Conservation (phyloP, 2,888 invertebrate species). For the Spodoptera littoralis region DNA sequence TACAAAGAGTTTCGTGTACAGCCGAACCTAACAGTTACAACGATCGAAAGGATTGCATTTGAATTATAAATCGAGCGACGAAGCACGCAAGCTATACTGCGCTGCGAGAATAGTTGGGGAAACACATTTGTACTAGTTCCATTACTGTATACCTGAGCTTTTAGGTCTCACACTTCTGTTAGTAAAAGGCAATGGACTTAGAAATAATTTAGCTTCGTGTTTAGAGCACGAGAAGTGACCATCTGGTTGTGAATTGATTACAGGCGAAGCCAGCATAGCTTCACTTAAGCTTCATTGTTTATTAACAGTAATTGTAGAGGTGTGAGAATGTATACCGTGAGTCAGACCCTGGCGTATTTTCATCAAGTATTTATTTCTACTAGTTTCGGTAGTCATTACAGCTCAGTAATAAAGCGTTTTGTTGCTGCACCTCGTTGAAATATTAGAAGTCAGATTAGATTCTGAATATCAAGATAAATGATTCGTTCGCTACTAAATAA, state of each 20-base stretch:
- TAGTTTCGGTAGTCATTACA: background rate
- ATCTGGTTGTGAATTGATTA: slow-evolving; percentile 33
- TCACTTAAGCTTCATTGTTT: slow-evolving; percentile 33
- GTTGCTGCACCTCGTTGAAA: too few species aligned
- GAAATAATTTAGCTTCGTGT: slow-evolving; percentile 5
- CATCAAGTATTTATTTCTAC: slow-evolving; percentile 6
- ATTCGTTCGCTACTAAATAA: background rate
- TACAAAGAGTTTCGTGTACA: slow-evolving; percentile 22
- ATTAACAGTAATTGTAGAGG: slow-evolving; percentile 2
- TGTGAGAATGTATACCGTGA: slow-evolving; percentile 2
- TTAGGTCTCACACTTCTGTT: slow-evolving; percentile 1
- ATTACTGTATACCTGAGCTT: slow-evolving; percentile 23
- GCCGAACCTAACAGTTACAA: slow-evolving; percentile 6
- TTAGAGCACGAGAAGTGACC: slow-evolving; percentile 6
- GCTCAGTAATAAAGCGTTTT: background rate
- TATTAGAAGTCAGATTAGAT: too few species aligned
- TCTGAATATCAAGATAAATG: too few species aligned
- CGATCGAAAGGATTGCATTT: slow-evolving; percentile 49
- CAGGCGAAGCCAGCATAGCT: slow-evolving; percentile 4
- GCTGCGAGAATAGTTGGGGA: slow-evolving; percentile 8
- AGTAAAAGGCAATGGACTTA: slow-evolving; percentile 16
- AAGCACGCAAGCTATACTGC: slow-evolving; percentile 27
- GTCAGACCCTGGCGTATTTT: background rate
- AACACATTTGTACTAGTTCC: slow-evolving; percentile 4
- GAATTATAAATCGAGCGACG: slow-evolving; percentile 50